Percentiles rank a stretch among this genome's conserved stretches.
These are phyloP conservation scores for Trissolcus basalis DNA, from an alignment of 1,140 invertebrate genomes.

Conservation along the genomic window DNA sequence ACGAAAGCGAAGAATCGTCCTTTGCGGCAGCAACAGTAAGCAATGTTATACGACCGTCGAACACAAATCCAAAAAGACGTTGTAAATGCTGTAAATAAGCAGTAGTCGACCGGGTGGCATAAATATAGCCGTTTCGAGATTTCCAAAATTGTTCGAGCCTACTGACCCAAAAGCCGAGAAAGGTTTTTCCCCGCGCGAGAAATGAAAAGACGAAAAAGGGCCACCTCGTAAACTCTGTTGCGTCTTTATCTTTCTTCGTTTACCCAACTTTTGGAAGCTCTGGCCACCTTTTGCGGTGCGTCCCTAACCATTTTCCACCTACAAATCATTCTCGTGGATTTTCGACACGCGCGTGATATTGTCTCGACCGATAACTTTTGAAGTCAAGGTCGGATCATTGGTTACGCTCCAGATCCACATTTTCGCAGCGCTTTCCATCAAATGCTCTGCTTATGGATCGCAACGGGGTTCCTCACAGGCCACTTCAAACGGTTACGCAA, in stretches of 20 bases:
- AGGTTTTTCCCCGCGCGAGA: constrained; percentile 16
- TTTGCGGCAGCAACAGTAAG: constrained; percentile 44
- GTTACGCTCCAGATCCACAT: constrained; percentile 7
- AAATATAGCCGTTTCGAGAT: constrained; percentile 32
- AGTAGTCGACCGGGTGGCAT: constrained; percentile 32
- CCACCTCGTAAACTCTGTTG: constrained; percentile 24
- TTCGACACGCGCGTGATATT: constrained; percentile 43
- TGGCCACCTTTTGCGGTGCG: constrained; percentile 27
- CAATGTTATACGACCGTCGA: constrained; percentile 40
- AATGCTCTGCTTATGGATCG: constrained; percentile 8
- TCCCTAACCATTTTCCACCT: constrained; percentile 26
- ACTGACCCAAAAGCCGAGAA: constrained; percentile 34
- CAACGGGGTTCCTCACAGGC: constrained; percentile 1
- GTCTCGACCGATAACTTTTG: constrained; percentile 17
- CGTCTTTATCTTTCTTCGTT: constrained; percentile 17
- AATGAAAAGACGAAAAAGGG: constrained; percentile 9
- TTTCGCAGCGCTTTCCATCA: constrained; percentile 23
- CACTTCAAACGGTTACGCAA: neutral
- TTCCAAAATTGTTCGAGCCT: constrained; percentile 39
- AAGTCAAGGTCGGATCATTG: constrained; percentile 6
- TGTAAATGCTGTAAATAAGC: constrained; percentile 26
- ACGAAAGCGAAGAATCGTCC: constrained; percentile 27
- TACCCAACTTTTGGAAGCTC: constrained; percentile 15
- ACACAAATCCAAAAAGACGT: constrained; percentile 27
- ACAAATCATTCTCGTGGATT: constrained; percentile 37